Conservation (phyloP, 2,113 vertebrate genomes). For the Morone saxatilis region DNA sequence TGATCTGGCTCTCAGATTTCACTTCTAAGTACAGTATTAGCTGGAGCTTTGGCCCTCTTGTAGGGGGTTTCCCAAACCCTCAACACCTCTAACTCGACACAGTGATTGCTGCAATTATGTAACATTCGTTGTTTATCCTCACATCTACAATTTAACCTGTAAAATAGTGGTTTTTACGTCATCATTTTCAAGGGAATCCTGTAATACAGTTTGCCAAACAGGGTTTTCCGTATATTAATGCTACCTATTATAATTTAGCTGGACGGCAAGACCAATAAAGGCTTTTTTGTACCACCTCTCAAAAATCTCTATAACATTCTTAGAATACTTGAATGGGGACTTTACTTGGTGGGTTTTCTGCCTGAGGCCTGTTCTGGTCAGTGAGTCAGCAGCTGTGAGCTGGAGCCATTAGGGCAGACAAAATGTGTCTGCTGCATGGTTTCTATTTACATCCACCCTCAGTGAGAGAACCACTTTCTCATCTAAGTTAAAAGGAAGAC, state of each 20-base stretch:
- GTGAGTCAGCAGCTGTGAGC: constrained; percentile 71
- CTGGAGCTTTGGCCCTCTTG: constrained; percentile 18
- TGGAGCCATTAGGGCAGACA: constrained; percentile 48
- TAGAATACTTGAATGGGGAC: constrained; percentile 10
- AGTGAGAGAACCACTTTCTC: constrained; percentile 31
- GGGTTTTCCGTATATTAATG: not conserved
- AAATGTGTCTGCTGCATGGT: constrained; percentile 52
- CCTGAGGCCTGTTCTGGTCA: constrained; percentile 34
- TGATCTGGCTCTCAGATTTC: constrained; percentile 63
- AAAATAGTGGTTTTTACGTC: not conserved
- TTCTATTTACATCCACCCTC: constrained; percentile 67
- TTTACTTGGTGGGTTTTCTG: constrained; percentile 36
- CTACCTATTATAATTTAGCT: not conserved
- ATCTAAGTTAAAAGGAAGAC: constrained; percentile 14
- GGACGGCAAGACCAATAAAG: not conserved
- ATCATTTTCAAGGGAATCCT: not conserved
- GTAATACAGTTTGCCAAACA: not conserved
- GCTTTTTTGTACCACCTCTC: not conserved
- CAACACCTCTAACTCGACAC: constrained; percentile 2
- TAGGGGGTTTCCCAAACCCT: constrained; percentile 38
- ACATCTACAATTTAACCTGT: constrained; percentile 4
- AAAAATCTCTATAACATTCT: constrained; percentile 27
- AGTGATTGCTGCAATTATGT: constrained; percentile 7
- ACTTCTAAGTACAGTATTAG: constrained; percentile 46
- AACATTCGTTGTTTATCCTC: not conserved